A percentile compares a stretch with the other conserved stretches of the same genome.
Conservation (phyloP, 2,113 vertebrate genomes). For the Cyanistes caeruleus region DNA sequence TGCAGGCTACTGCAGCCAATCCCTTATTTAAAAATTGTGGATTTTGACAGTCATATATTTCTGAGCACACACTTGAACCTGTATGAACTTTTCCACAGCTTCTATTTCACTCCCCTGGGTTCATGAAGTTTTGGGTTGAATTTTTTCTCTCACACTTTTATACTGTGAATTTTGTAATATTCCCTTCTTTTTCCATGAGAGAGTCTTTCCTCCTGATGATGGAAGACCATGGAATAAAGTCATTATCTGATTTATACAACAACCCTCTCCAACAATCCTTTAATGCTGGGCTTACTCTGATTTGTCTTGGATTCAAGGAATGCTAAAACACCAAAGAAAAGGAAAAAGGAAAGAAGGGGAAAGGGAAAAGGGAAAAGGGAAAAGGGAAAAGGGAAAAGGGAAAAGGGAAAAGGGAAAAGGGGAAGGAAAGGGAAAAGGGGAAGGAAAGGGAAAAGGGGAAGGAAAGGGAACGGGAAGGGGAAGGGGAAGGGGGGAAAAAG, state of each 20-base stretch:
- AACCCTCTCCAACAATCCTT: background rate
- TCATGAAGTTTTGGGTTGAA: background rate
- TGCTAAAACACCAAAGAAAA: background rate
- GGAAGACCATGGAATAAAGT: background rate
- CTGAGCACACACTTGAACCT: background rate
- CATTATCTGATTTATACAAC: background rate
- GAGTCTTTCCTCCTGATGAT: background rate
- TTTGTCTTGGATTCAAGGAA: background rate
- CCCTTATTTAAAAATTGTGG: background rate
- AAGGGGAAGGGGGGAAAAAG: background rate
- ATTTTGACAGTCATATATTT: background rate
- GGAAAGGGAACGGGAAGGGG: background rate
- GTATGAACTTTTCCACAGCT: background rate
- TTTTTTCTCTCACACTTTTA: background rate
- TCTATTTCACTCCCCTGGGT: background rate
- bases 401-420: background rate
- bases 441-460: background rate
- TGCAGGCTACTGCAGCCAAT: background rate
- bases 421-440: accelerated
- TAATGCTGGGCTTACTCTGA: background rate
- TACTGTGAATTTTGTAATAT: background rate
- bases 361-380: no score
- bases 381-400: no score
- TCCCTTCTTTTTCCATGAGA: background rate
- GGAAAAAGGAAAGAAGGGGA: no score